Percentiles rank a stretch among this genome's conserved stretches.
These are phyloP conservation scores for Holothuria glaberrima DNA, from an alignment of 35 echinoderm and acorn worm genomes.

Conservation along the genomic window DNA sequence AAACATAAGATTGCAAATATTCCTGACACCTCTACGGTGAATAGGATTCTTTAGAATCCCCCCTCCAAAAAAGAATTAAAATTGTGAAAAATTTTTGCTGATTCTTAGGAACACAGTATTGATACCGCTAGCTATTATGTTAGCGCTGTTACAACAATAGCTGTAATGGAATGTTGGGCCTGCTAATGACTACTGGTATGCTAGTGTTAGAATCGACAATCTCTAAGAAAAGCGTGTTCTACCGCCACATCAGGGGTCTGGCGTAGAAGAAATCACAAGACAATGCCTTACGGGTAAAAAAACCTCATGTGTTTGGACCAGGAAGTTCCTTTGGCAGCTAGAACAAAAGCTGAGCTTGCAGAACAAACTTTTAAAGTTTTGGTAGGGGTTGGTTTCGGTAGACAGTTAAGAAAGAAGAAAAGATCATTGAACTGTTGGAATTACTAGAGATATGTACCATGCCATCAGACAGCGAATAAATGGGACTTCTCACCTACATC, in stretches of 20 bases:
- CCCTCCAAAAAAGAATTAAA: not conserved
- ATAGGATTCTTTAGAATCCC: conserved; percentile 18
- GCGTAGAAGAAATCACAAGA: conserved; percentile 4
- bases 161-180: conserved; percentile 11
- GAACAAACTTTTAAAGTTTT: conserved; percentile 46
- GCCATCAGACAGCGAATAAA: too few species aligned
- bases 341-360: conserved; percentile 20
- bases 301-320: conserved; percentile 14
- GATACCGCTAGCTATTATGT: conserved; percentile 45
- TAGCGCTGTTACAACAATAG: conserved; percentile 5
- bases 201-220: conserved; percentile 29
- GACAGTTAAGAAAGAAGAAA: not conserved
- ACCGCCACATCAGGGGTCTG: not conserved
- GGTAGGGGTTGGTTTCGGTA: conserved; percentile 9
- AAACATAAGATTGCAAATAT: conserved; percentile 27
- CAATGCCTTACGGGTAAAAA: conserved; percentile 33
- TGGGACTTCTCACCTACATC: too few species aligned
- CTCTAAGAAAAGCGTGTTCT: not conserved
- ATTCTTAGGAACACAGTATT: conserved; percentile 3
- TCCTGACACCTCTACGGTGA: not conserved
- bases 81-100: not conserved
- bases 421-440: too few species aligned
- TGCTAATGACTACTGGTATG: conserved; percentile 16
- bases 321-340: conserved; percentile 14
- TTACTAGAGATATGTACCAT: too few species aligned